Base-by-base conservation (phyloP, 2,113 vertebrate species). In the Gallinago jamesoni region DNA sequence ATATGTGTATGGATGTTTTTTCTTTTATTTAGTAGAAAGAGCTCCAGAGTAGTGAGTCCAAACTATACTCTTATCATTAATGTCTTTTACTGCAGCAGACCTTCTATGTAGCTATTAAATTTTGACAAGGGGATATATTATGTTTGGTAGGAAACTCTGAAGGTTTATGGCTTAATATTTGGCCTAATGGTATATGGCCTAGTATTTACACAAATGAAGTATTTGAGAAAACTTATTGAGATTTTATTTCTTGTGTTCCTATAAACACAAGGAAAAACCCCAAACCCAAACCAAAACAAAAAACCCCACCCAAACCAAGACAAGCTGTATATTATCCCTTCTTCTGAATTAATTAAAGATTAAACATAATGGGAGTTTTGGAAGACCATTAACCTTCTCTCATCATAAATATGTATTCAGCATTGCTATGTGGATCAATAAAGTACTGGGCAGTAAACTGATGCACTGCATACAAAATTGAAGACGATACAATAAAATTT, bases 301-400 rank as follows among this genome's bases (percentile, higher is more conserved):
- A 41, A 13, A 0, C 0, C 3, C 1, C 13, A 52, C 12, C 7
- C 11, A 41, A 35, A 63, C 1, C 5, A 55, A 33, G 6, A 60
- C 4, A 74, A 92, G 10, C 37, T 59, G 2, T 52, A 48, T 60
- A 27, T 39, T 79, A 50, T 25, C 6, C 0, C 1, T 82, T 35
- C 7, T 56, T 21, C 8, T 41, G 15, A 93, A 89, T 52, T 91
- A 84, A 68, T 53, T 73, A 53, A 82, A 86, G 7, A 77, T 76
- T 80, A 63, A 93, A 68, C 7, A 79, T 78, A 85, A 68, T 27
- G 5, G 3, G 10, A 64, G 7, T 37, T 93, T 89, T 89, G 15
- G 69, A 95, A 60, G 43, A 45, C 6, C 14, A 72, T 72, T 67
- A 84, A 33, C 41, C 5, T 81, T 75, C 45, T 80, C 9, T 67